phyloP scores from a whole-genome alignment of 2,797 vertebrate genomes.

The Hypotaenidia philippensis region DNA sequence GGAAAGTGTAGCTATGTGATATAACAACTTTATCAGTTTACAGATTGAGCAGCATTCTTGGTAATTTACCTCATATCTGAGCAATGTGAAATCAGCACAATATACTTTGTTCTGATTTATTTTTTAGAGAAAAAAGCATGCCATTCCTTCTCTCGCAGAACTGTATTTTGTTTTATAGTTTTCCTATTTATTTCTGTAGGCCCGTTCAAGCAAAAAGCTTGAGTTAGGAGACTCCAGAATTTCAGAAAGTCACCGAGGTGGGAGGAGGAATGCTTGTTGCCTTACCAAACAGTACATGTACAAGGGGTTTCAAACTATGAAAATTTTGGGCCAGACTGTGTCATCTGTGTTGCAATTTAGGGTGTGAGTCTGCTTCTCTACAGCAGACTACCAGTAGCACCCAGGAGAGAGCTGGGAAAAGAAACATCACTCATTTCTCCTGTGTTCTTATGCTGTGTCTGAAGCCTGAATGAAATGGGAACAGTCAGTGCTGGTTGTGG shows the following conservation, averaged over 20 bases:
- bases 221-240: neutral
- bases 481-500: neutral
- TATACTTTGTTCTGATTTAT: neutral
- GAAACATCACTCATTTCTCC: too few relatives aligned
- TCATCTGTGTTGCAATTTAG: neutral
- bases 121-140: neutral
- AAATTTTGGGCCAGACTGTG: neutral
- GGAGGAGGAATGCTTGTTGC: neutral
- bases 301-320: neutral
- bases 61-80: neutral
- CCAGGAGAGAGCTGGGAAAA: neutral
- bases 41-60: neutral
- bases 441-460: neutral
- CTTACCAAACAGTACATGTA: neutral
- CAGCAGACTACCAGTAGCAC: neutral
- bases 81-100: neutral
- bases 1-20: conserved; percentile 5
- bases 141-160: neutral
- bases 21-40: conserved; percentile 5
- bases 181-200: neutral
- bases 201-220: neutral
- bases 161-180: neutral
- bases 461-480: neutral
- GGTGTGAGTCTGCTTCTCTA: neutral
- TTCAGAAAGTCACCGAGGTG: neutral